Evolutionary conservation across 2,888 invertebrate genomes (phyloP).

Genomic region (Ormyrus nitidulus): DNA sequence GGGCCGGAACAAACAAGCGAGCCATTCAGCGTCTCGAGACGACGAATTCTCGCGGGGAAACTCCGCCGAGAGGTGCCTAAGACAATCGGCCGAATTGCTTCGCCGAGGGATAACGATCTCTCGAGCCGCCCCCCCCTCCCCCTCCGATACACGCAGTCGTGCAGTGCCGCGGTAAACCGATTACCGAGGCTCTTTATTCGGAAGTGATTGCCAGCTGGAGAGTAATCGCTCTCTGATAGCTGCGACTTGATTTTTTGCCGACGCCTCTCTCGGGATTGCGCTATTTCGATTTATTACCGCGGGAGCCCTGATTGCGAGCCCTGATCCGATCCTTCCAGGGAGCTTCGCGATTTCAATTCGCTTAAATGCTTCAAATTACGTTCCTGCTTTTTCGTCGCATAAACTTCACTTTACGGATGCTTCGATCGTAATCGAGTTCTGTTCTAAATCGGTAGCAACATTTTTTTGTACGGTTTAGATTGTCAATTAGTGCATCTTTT

Average conservation of each 20-base stretch:
- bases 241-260: conserved; percentile 23
- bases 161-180: conserved; percentile 30
- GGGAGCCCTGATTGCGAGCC: too few species aligned
- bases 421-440: too few species aligned
- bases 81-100: conserved; percentile 28
- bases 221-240: background rate
- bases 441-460: too few species aligned
- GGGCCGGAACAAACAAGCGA: conserved; percentile 34
- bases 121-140: background rate
- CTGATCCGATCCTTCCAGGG: too few species aligned
- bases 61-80: conserved; percentile 8
- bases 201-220: conserved; percentile 20
- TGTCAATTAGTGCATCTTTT: too few species aligned
- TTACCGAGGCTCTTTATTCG: conserved; percentile 42
- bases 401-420: too few species aligned
- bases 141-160: background rate
- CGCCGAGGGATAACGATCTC: conserved; percentile 8
- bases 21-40: background rate
- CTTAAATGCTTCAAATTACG: too few species aligned
- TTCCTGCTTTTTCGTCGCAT: too few species aligned
- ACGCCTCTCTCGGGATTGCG: background rate
- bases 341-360: too few species aligned
- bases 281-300: background rate
- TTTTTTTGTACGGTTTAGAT: too few species aligned
- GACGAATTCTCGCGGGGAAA: conserved; percentile 17